Conservation (phyloP, 2,797 vertebrate genomes). For the Parauchenoglanis punctatus region DNA sequence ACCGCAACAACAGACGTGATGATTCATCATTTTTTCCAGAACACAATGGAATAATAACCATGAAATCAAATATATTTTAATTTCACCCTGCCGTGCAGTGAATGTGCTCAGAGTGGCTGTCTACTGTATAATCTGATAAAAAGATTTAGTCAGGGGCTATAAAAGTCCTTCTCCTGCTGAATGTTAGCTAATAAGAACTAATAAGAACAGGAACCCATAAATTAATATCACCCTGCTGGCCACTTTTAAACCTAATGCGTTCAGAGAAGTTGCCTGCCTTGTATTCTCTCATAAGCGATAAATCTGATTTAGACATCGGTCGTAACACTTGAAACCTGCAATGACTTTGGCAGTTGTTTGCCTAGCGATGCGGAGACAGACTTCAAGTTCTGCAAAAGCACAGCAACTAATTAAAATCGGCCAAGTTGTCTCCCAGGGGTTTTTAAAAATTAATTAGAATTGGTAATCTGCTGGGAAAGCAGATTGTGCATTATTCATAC, state of each 20-base stretch:
- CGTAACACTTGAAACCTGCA: neutral
- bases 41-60: constrained; percentile 18
- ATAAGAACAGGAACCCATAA: neutral
- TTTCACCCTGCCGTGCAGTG: neutral
- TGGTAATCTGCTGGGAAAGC: neutral
- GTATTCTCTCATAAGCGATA: neutral
- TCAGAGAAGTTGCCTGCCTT: neutral
- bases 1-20: neutral
- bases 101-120: neutral
- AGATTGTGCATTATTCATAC: neutral
- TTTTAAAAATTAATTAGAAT: neutral
- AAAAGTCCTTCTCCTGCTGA: neutral
- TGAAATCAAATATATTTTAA: constrained; percentile 7
- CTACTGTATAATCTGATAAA: neutral
- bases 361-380: neutral
- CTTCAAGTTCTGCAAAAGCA: neutral
- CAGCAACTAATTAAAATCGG: neutral
- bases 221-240: neutral
- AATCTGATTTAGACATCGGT: neutral
- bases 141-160: neutral
- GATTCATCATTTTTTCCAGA: neutral
- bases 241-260: neutral
- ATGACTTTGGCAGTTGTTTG: neutral
- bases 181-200: neutral
- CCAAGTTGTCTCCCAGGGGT: neutral